Evolutionary conservation across 2,797 vertebrate genomes (phyloP).

Genomic region (Sebastolobus altivelis): DNA sequence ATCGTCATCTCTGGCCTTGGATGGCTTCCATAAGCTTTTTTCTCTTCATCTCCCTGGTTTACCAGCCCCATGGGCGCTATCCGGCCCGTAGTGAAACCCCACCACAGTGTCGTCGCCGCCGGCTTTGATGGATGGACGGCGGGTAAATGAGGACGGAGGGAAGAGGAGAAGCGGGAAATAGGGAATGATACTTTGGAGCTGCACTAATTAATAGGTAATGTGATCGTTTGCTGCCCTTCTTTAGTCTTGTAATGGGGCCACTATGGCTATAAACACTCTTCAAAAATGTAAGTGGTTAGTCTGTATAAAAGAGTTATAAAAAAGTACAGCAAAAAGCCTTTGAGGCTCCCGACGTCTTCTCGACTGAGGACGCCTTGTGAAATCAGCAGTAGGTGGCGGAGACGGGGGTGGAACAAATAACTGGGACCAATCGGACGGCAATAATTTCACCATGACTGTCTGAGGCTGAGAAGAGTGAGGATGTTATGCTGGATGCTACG

Average conservation of each 20-base stretch:
- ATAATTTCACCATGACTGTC: slow-evolving; percentile 38
- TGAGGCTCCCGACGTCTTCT: slow-evolving; percentile 30
- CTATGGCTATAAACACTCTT: slow-evolving; percentile 25
- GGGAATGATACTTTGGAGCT: slow-evolving; percentile 9
- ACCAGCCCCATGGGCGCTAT: slow-evolving; percentile 52
- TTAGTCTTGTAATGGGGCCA: slow-evolving; percentile 12
- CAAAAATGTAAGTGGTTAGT: slow-evolving; percentile 11
- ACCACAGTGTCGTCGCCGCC: slow-evolving; percentile 44
- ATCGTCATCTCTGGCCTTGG: slow-evolving; percentile 43
- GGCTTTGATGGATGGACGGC: slow-evolving; percentile 50
- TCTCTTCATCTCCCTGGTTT: slow-evolving; percentile 51
- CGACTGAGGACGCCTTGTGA: slow-evolving; percentile 42
- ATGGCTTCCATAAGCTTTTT: slow-evolving; percentile 18
- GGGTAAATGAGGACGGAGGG: background rate
- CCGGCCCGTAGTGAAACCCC: slow-evolving; percentile 27
- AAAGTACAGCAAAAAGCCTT: slow-evolving; percentile 11
- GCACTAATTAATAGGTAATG: slow-evolving; percentile 25
- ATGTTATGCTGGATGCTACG: slow-evolving; percentile 8
- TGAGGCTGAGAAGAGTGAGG: slow-evolving; percentile 24
- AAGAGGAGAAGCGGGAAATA: background rate
- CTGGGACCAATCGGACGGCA: slow-evolving; percentile 32
- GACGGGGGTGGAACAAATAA: slow-evolving; percentile 49
- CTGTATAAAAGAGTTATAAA: slow-evolving; percentile 30
- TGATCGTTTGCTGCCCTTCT: slow-evolving; percentile 25
- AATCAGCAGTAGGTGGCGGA: slow-evolving; percentile 43